Conservation (phyloP, 2,113 vertebrate genomes). For the Dipodomys merriami region DNA sequence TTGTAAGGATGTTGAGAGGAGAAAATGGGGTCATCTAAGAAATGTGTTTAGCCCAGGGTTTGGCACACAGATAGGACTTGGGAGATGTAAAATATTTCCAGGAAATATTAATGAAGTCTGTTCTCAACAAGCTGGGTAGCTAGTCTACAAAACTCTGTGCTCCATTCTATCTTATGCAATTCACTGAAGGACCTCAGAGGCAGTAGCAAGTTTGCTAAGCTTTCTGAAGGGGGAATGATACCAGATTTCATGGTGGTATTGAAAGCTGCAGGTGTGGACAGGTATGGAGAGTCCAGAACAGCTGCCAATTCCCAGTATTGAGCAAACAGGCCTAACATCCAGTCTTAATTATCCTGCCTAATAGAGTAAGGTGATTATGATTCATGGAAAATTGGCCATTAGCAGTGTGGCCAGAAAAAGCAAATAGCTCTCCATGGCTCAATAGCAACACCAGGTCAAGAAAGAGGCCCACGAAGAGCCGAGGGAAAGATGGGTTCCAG, state of each 20-base stretch:
- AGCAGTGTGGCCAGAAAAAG: constrained; percentile 65
- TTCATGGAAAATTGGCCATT: constrained; percentile 80
- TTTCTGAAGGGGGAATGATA: too few species aligned
- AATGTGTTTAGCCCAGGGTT: not conserved
- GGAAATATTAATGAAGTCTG: not conserved
- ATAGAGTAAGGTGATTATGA: constrained; percentile 71
- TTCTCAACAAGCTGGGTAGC: not conserved
- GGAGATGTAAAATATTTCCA: not conserved
- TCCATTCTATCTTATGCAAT: not conserved
- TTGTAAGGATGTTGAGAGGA: not conserved
- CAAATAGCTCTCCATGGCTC: constrained; percentile 49
- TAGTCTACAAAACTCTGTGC: not conserved
- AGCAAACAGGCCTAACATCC: constrained; percentile 62
- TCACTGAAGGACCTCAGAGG: not conserved
- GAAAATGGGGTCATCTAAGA: not conserved
- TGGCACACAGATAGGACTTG: not conserved
- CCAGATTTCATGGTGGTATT: not conserved
- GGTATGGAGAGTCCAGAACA: not conserved
- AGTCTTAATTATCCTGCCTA: constrained; percentile 74
- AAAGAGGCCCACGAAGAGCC: not conserved
- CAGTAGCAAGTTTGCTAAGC: not conserved
- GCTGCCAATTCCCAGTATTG: constrained; percentile 54
- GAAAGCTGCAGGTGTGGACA: not conserved
- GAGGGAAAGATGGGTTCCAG: not conserved
- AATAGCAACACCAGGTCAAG: constrained; percentile 61